phyloP scores from a whole-genome alignment of 2,113 vertebrate species.

The Sinosuthora webbiana region DNA sequence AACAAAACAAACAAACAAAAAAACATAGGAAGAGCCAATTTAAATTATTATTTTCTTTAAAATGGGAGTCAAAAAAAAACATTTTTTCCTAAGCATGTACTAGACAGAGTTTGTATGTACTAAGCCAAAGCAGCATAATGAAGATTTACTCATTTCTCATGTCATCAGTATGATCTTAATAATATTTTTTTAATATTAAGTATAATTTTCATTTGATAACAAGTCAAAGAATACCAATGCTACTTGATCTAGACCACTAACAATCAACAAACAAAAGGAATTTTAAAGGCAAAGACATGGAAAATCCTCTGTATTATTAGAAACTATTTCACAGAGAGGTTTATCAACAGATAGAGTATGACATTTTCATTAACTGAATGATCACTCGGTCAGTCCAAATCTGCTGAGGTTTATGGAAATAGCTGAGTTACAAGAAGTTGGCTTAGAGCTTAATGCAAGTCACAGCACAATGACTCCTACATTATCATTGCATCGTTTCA shows the following conservation, averaged over 20 bases:
- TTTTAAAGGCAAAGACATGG: neutral
- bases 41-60: neutral
- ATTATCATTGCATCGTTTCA: constrained; percentile 54
- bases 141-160: neutral
- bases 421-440: constrained; percentile 2
- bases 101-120: neutral
- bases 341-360: constrained; percentile 33
- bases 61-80: accelerated
- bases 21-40: neutral
- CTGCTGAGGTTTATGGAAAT: constrained; percentile 40
- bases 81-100: neutral
- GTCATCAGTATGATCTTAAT: neutral
- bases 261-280: neutral
- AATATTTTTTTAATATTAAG: neutral
- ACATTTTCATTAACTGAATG: constrained; percentile 45
- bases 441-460: constrained; percentile 31
- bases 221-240: neutral
- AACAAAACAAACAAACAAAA: neutral
- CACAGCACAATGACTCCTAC: constrained; percentile 27
- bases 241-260: neutral
- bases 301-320: neutral
- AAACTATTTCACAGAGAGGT: neutral
- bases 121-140: neutral
- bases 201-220: neutral
- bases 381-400: constrained; percentile 16